Conservation (phyloP, 2,888 invertebrate genomes). For the Syritta pipiens region DNA sequence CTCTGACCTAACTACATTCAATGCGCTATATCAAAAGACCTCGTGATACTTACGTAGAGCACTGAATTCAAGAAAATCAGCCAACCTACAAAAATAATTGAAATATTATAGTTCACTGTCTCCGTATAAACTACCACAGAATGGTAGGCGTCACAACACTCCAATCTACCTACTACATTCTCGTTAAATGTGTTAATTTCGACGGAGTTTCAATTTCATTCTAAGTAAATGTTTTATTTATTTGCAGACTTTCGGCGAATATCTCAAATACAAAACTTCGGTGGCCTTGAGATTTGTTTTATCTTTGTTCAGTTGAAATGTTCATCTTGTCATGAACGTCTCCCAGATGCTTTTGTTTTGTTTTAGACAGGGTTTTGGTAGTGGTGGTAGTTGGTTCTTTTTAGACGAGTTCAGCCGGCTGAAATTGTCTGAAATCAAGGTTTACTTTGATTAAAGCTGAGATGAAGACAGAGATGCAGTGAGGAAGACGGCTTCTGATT, state of each 20-base stretch:
- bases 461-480: slow-evolving; percentile 3
- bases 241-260: no score
- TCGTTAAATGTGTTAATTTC: not conserved
- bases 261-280: no score
- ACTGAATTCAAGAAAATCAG: no score
- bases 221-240: no score
- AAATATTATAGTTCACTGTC: slow-evolving; percentile 42
- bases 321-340: no score
- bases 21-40: no score
- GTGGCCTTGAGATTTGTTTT: no score
- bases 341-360: slow-evolving; percentile 7
- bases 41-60: no score
- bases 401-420: slow-evolving; percentile 24
- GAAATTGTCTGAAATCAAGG: slow-evolving; percentile 22
- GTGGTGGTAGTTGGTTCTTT: not conserved
- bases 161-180: slow-evolving; percentile 15
- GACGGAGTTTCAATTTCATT: no score
- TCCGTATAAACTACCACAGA: slow-evolving; percentile 10
- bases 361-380: slow-evolving; percentile 16
- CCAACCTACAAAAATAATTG: slow-evolving; percentile 42
- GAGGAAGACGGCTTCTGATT: slow-evolving; percentile 20
- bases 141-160: slow-evolving; percentile 36
- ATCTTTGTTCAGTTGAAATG: no score
- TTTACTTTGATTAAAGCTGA: slow-evolving; percentile 38
- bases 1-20: slow-evolving; percentile 44